Base-by-base conservation (phyloP, 1,140 invertebrate species). In the Latrodectus geometricus region DNA sequence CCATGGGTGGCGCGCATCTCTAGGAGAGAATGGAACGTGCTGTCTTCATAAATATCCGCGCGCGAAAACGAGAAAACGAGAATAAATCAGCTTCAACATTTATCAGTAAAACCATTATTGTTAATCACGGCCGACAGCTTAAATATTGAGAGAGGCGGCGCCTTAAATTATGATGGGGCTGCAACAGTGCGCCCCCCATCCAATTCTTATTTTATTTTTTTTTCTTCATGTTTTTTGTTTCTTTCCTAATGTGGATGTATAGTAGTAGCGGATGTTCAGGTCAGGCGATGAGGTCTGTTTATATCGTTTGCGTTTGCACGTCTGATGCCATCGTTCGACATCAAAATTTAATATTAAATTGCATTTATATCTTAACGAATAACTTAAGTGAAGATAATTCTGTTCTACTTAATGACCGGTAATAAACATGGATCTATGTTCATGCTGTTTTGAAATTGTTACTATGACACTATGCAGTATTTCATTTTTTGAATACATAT, bases 11-110 rank as follows among this genome's bases (percentile, higher is more conserved):
- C 72, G 81, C 15, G 11, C 11, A 14, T 11, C 54, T 35, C 35
- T 35, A 35, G 35, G 35, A 35, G 35, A 61, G 54, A 61, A 61
- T 9, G n/a, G 48, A n/a, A 68, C 9, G 68, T 17, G 20, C n/a
- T 15, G 23, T 12, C 20, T 84, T 76, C 82, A 84, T 84, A 76
- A 84, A 76, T 84, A 84, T 69, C 73, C 50, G 23, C 35, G 61
- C 23, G 56, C 23, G 56, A 17, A 14, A 15, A 61, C 35, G 35
- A 35, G 35, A 35, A 9, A 56, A 14, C 23, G 56, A 54, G 82
- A 23, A 84, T 84, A 84, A 84, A 84, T 84, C 82, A 76, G 73
- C 65, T 76, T 69, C 72, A 69, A 73, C 73, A 84, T 84, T 84
- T 84, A 84, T 84, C 82, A 54, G 82, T 35, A 23, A 48, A 35